A percentile compares a stretch with the other conserved stretches of the same genome.
Evolutionary conservation across 2,797 vertebrate genomes (phyloP).

Genomic region (Spondyliosoma cantharus): DNA sequence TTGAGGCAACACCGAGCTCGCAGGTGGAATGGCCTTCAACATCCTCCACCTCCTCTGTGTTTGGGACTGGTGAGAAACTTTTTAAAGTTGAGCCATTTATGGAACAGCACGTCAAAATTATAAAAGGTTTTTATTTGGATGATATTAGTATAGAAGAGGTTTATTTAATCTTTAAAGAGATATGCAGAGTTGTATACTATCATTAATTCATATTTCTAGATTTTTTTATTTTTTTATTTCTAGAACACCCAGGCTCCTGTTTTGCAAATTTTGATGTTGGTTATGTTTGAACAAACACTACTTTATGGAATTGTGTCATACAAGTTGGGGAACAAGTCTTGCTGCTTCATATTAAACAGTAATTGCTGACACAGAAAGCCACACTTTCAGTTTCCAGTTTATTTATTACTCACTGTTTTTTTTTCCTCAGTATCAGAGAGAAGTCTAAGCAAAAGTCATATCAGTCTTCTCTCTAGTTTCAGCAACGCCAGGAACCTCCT

Average conservation of each 20-base stretch:
- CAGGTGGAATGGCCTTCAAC: slow-evolving; percentile 94
- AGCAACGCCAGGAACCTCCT: slow-evolving; percentile 90
- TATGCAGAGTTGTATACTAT: neutral
- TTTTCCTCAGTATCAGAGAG: neutral
- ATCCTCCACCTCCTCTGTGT: slow-evolving; percentile 91
- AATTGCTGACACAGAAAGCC: neutral
- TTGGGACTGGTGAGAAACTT: slow-evolving; percentile 89
- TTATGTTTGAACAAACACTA: neutral
- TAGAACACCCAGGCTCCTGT: neutral
- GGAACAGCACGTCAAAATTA: no score
- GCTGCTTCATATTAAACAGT: no score
- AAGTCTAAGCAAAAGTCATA: neutral
- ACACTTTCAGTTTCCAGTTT: neutral
- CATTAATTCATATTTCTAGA: neutral
- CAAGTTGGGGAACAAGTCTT: neutral
- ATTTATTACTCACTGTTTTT: no score
- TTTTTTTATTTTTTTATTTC: no score
- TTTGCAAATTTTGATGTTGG: neutral
- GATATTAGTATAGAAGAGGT: neutral
- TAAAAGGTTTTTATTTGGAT: neutral
- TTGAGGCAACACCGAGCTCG: slow-evolving; percentile 91
- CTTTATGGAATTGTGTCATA: neutral
- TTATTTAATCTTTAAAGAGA: neutral
- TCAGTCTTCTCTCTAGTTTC: slow-evolving; percentile 85
- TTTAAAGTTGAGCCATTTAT: no score